phyloP scores from a whole-genome alignment of 2,797 vertebrate genomes.

The Mareca strepera region DNA sequence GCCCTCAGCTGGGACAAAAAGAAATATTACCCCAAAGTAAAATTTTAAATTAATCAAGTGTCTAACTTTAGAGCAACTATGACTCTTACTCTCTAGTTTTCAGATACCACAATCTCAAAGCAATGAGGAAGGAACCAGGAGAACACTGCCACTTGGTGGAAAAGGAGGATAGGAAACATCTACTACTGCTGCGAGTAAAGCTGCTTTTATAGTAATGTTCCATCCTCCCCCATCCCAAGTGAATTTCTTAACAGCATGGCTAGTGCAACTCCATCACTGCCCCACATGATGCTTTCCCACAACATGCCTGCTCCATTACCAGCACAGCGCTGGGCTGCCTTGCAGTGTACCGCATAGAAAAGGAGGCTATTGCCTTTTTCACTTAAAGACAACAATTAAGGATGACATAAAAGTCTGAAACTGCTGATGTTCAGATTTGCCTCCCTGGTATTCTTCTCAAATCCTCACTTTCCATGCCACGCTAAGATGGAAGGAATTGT shows the following conservation, averaged over 20 bases:
- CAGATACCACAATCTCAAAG: background rate
- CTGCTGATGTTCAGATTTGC: background rate
- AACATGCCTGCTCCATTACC: rapidly evolving
- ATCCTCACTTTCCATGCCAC: background rate
- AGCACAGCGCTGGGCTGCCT: background rate
- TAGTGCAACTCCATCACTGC: background rate
- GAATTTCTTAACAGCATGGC: background rate
- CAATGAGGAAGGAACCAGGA: background rate
- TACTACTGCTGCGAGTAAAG: background rate
- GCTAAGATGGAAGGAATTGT: background rate
- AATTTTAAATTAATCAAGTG: background rate
- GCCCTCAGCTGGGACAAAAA: background rate
- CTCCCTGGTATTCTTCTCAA: background rate
- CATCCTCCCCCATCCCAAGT: background rate
- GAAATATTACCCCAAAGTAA: background rate
- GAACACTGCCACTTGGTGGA: slow-evolving; percentile 73
- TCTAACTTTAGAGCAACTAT: background rate
- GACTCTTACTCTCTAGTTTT: background rate
- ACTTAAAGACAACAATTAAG: background rate
- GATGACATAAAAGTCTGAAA: background rate
- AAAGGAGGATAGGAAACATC: background rate
- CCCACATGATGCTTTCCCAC: background rate
- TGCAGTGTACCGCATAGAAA: rapidly evolving
- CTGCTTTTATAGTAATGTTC: background rate
- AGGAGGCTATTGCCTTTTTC: background rate